A percentile compares a stretch with the other conserved stretches of the same genome.
These are phyloP conservation scores for Dromiciops gliroides DNA, from an alignment of 2,113 vertebrate species.

Conservation along the genomic window DNA sequence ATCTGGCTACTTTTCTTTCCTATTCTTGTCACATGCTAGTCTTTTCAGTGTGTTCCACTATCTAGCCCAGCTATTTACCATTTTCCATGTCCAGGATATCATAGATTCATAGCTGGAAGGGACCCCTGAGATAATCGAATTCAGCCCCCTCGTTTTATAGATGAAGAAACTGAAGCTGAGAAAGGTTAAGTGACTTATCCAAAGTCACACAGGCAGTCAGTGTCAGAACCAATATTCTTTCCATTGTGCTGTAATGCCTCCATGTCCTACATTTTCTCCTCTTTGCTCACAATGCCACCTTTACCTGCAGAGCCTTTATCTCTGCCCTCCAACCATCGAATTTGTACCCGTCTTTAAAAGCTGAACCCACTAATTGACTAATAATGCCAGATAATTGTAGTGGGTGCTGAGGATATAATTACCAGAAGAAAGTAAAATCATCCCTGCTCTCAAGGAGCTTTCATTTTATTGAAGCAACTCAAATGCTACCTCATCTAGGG, in stretches of 20 bases:
- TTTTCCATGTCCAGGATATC: background rate
- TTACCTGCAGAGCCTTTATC: background rate
- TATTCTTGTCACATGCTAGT: background rate
- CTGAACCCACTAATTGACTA: background rate
- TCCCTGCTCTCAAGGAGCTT: background rate
- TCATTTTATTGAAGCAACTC: background rate
- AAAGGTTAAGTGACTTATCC: background rate
- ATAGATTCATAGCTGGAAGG: background rate
- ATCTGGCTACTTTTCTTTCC: background rate
- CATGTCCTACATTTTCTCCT: background rate
- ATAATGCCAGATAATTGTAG: background rate
- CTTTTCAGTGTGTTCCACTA: background rate
- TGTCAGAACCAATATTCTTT: background rate
- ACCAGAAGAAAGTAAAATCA: background rate
- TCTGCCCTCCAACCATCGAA: background rate
- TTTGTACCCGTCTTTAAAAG: background rate
- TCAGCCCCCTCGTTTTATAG: background rate
- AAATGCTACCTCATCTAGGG: no score
- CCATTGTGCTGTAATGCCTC: background rate
- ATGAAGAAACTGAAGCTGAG: background rate
- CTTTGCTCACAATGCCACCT: background rate
- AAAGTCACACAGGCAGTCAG: background rate
- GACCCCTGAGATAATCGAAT: background rate
- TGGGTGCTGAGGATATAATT: background rate
- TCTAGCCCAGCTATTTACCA: background rate